A percentile compares a stretch with the other conserved stretches of the same genome.
phyloP scores from a whole-genome alignment of 2,113 vertebrate genomes.

The Eclectus roratus region DNA sequence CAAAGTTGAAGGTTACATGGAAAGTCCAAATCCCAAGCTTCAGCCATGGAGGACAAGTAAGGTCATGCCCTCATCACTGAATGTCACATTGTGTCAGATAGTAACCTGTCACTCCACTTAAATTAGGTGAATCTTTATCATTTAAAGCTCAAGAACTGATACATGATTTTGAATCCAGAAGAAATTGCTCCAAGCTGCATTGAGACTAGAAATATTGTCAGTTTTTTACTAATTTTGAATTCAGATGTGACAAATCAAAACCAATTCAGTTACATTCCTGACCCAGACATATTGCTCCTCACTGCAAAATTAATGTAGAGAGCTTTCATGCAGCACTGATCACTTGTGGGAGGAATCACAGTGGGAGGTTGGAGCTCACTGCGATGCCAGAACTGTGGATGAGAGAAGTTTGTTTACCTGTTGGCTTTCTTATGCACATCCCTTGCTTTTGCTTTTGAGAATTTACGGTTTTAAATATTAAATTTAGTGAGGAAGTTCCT shows the following conservation, averaged over 20 bases:
- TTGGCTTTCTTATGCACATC: background rate
- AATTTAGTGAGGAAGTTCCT: background rate
- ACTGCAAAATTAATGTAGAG: background rate
- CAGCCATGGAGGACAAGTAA: too few species aligned
- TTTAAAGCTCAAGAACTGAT: background rate
- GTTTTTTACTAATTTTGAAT: background rate
- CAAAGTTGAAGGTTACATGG: rapidly evolving
- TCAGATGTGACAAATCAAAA: background rate
- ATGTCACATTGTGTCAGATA: rapidly evolving
- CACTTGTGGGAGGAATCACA: background rate
- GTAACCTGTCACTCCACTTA: background rate
- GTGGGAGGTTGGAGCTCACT: background rate
- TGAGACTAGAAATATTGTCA: background rate
- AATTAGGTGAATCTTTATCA: background rate
- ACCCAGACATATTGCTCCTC: background rate
- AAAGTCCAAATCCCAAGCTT: background rate
- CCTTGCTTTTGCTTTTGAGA: background rate
- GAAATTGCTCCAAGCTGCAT: background rate
- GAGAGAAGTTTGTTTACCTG: background rate
- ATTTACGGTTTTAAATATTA: background rate
- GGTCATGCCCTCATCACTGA: background rate
- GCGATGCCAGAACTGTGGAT: background rate
- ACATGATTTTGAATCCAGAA: background rate
- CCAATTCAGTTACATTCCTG: background rate
- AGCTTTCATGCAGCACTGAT: background rate